Evolutionary conservation across 2,113 vertebrate species (phyloP), one percentile per base, ranked within the genome.

Genomic region (Paramisgurnus dabryanus): DNA sequence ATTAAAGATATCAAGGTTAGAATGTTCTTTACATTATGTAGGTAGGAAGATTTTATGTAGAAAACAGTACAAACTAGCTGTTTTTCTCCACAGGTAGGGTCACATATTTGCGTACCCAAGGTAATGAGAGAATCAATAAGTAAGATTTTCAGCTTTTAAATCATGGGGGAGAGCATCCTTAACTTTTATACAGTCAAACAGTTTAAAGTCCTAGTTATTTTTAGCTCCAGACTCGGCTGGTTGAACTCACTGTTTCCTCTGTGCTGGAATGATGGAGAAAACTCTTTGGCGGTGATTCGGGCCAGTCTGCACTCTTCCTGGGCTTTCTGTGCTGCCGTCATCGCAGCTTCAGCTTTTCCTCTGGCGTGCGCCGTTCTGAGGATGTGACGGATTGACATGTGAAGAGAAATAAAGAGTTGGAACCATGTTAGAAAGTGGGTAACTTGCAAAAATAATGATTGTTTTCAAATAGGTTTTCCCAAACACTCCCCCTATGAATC

Each of bases 261-360:
- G 92, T 97, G 96, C 91, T 98, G 96, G 92, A 96, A 98, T 89
- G 97, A 97, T 13, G 97, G 97, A 0, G 97, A 98, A 92, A 98
- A 98, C 93, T 98, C 96, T 93, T 97, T 99, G 94, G 97, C 97
- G 88, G 95, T 96, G 93, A 98, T 93, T 90, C 97, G 93, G 89
- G 97, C 97, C 45, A 98, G 92, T 79, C 96, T 94, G 2, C 96
- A 96, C 87, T 98, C 97, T 83, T 98, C 97, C 90, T 97, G 96
- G 45, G 97, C 96, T 86, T 98, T 99, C 90, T 95, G 95, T 0
- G 95, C 95, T 0, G 95, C 96, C 0, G 92, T 93, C 58, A 94
- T 87, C 0, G 96, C 96, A 0, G 96, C 95, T 81, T 99, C 96
- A 0, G 96, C 95, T 91, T 99, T 99, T 45, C 95, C 96, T 88